Base-by-base conservation (phyloP, 2,797 vertebrate genomes). In the Cyclopterus lumpus region DNA sequence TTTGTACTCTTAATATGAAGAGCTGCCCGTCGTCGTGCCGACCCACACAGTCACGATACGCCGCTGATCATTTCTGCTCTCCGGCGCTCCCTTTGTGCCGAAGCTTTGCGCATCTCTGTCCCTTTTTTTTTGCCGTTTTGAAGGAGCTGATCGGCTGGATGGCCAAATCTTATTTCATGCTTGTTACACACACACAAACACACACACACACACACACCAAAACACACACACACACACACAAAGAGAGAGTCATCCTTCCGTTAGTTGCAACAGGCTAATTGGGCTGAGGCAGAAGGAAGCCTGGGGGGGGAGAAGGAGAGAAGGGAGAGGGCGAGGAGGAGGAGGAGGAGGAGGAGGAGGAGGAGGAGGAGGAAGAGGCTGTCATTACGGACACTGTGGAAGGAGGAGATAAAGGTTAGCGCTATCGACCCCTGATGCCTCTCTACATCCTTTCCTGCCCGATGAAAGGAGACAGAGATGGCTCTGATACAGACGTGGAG, bases 231-330 rank as follows among this genome's bases (percentile, higher is more conserved):
- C 32, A 57, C 38, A 70, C 59, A 28, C 55, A 67, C 24, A 11
- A 38, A 14, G 12, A 36, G 38, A 64, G 34, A 44, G 44, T 67
- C 67, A 58, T 76, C 63, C 73, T 71, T 83, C 90, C 48, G 80
- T 91, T 91, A 93, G 77, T 73, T 57, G 85, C 91, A 93, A 90
- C 89, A 92, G 91, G 89, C 92, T 94, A 94, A 94, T 93, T 94
- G 92, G 86, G 71, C 84, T 84, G 75, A 83, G 80, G 87, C 76
- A 66, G 54, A 72, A 70, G 77, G 72, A 49, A 73, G 85, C 91
- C 75, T 22, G 55, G 75, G 86, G 88, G 71, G 54, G 73, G 55
- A 73, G 70, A 67, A 75, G 26, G 15, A 70, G 77, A 64, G 51
- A 44, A 62, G 16, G 38, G n/a, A 62, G 65, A 53, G 54, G 75